Evolutionary conservation across 2,113 vertebrate genomes (phyloP).

Genomic region (Corythoichthys intestinalis): DNA sequence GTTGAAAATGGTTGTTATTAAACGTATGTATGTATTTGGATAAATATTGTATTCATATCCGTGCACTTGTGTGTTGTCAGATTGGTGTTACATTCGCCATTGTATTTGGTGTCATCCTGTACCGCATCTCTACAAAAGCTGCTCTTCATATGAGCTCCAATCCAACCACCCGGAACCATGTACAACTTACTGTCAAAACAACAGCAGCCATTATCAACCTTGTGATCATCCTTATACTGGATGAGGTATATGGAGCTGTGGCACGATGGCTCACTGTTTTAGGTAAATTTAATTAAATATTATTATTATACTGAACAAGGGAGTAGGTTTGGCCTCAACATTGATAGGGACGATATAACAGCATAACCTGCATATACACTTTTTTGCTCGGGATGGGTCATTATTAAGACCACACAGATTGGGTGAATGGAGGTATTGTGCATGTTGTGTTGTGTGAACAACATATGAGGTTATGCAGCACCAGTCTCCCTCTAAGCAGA

Average conservation of each 20-base stretch:
- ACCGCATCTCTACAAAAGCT: slow-evolving; percentile 90
- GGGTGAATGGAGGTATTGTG: too few relatives aligned
- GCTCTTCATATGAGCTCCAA: slow-evolving; percentile 91
- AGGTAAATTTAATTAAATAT: slow-evolving; percentile 66
- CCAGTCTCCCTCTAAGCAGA: too few relatives aligned
- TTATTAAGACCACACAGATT: too few relatives aligned
- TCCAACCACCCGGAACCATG: slow-evolving; percentile 82
- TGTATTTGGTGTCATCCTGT: slow-evolving; percentile 95
- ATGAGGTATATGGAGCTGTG: slow-evolving; percentile 92
- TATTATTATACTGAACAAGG: too few relatives aligned
- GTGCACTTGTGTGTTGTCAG: slow-evolving; percentile 56
- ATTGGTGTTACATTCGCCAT: slow-evolving; percentile 93
- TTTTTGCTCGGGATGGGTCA: too few relatives aligned
- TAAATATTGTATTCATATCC: neutral
- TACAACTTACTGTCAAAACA: slow-evolving; percentile 89
- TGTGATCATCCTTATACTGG: slow-evolving; percentile 95
- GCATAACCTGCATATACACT: too few relatives aligned
- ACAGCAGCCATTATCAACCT: slow-evolving; percentile 96
- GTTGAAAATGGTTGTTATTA: neutral
- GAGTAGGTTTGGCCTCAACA: too few relatives aligned
- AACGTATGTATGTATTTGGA: neutral
- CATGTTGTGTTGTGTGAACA: too few relatives aligned
- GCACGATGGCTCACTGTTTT: slow-evolving; percentile 94
- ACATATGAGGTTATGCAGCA: too few relatives aligned
- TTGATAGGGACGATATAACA: too few relatives aligned